Evolutionary conservation across 2,888 invertebrate genomes (phyloP), one percentile per base, ranked within the genome.

Genomic region (Eupithecia centaureata): DNA sequence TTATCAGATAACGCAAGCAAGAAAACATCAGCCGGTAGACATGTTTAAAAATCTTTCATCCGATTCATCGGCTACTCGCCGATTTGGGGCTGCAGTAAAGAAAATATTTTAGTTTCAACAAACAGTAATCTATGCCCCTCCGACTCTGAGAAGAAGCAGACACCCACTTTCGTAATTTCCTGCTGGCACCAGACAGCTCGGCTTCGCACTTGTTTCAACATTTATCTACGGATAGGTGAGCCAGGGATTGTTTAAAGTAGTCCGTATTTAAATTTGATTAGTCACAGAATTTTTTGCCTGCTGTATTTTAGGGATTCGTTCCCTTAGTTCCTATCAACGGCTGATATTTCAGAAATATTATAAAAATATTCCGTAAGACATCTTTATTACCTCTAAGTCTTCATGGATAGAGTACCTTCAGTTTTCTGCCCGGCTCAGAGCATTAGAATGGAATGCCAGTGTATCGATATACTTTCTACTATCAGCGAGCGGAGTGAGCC

Each of bases 101-200:
- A 74, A 79, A 80, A 82, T 82, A 78, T 84, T 81, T 85, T 81
- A 80, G 78, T 82, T 82, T 81, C 72, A 84, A 82, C 82, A 84
- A 83, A 81, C 77, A 77, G 57, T 82, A 79, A 77, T 71, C 69
- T 69, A 71, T 70, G 67, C 76, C 75, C 78, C 78, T 74, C 75
- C 73, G 73, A 72, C 77, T 69, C 71, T 79, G 81, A 85, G 75
- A 77, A 76, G 79, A 79, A 83, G 73, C 85, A 85, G 84, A 83
- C 71, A 68, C 72, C 66, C 47, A 28, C 70, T 84, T 82, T 76
- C 80, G 74, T 73, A 82, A 85, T 76, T 78, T 78, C 73, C 76
- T 73, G 73, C 70, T 72, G 10, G 10, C 61, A 63, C 63, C 51
- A 66, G 65, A 67, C 56, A 61, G 71, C 67, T 76, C 60, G 64